phyloP scores from a whole-genome alignment of 92 coral and sea anemone genomes.

The Metridium senile region DNA sequence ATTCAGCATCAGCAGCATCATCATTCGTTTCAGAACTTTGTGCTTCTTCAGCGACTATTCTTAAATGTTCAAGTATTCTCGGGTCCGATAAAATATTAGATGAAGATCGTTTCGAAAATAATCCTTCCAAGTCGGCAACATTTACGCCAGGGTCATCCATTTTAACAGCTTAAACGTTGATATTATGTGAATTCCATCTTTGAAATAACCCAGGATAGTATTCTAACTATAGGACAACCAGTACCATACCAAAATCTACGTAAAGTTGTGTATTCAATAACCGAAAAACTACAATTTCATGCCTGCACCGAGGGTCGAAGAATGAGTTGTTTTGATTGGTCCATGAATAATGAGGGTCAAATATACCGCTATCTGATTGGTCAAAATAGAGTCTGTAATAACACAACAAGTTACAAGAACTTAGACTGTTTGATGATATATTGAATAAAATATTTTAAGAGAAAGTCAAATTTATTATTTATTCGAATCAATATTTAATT shows the following conservation, averaged over 20 bases:
- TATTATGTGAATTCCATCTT: not conserved
- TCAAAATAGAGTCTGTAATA: not conserved
- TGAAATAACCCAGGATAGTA: not conserved
- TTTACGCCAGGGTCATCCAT: constrained; percentile 73
- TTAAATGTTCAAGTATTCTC: constrained; percentile 86
- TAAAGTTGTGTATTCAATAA: no score
- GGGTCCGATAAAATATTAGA: constrained; percentile 95
- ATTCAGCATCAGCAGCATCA: constrained; percentile 79
- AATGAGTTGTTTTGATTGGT: constrained; percentile 14
- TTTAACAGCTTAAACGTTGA: not conserved
- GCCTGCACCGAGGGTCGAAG: not conserved
- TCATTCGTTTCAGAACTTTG: constrained; percentile 72
- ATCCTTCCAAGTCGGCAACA: constrained; percentile 68
- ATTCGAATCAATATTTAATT: not conserved
- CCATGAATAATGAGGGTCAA: constrained; percentile 9
- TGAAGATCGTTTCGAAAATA: constrained; percentile 93
- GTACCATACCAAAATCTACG: not conserved
- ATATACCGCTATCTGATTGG: constrained; percentile 23
- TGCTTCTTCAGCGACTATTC: constrained; percentile 99
- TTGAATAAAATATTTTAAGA: not conserved
- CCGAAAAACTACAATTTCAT: not conserved
- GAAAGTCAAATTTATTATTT: constrained; percentile 6
- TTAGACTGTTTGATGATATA: not conserved
- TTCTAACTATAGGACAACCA: not conserved
- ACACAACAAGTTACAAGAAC: not conserved